These are phyloP conservation scores for Silurus meridionalis DNA, from an alignment of 2,113 vertebrate species.

Conservation along the genomic window DNA sequence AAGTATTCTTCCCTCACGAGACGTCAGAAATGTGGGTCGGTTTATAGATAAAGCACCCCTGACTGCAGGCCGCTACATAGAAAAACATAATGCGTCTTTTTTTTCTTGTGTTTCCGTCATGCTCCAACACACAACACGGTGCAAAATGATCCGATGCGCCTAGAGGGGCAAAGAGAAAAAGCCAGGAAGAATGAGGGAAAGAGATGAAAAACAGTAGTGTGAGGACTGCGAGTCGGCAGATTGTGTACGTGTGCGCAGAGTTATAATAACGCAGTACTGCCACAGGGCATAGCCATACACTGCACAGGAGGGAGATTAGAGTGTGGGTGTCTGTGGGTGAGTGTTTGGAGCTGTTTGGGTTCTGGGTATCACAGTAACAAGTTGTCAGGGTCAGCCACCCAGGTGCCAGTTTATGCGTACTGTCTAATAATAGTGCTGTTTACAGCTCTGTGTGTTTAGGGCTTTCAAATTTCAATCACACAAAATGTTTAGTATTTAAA, in stretches of 20 bases:
- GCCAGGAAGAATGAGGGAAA: background rate
- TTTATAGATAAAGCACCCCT: conserved; percentile 40
- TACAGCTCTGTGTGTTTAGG: background rate
- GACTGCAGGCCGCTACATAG: conserved; percentile 2
- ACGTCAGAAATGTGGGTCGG: conserved; percentile 49
- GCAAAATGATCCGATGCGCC: conserved; percentile 12
- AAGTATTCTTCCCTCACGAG: conserved; percentile 40
- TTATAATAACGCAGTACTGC: background rate
- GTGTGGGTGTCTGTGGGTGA: conserved; percentile 3
- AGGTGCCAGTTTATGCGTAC: conserved; percentile 66
- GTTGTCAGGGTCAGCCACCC: conserved; percentile 62
- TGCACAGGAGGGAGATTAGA: conserved; percentile 8
- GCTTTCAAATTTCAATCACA: background rate
- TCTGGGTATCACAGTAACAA: conserved; percentile 67
- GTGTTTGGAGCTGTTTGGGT: conserved; percentile 68
- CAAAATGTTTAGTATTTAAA: background rate
- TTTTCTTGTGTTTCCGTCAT: background rate
- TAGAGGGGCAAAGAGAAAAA: background rate
- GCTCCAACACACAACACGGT: conserved; percentile 13
- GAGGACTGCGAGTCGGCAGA: conserved; percentile 2
- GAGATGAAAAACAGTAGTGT: background rate
- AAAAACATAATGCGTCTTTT: background rate
- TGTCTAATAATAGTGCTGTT: conserved; percentile 56
- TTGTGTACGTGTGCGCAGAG: background rate
- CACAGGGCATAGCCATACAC: background rate